Evolutionary conservation across 2,888 invertebrate species (phyloP).

Genomic region (Hypomecis punctinalis): DNA sequence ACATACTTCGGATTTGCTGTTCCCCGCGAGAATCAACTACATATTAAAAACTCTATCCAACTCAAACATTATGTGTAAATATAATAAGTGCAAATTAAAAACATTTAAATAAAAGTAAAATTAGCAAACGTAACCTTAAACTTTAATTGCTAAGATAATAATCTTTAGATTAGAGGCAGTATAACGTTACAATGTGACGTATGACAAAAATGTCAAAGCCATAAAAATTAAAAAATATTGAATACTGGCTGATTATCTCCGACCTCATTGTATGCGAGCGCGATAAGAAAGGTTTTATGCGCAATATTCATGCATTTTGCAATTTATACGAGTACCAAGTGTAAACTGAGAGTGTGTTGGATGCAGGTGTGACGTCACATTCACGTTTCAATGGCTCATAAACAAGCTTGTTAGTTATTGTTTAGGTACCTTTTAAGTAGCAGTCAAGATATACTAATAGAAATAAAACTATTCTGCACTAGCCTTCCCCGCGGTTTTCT

Average conservation of each 20-base stretch:
- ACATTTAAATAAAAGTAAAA: too few species aligned
- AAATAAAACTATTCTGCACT: too few species aligned
- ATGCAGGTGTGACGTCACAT: conserved; percentile 3
- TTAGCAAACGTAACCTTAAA: too few species aligned
- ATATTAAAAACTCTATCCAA: too few species aligned
- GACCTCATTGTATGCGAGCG: neutral
- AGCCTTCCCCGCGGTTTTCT: too few species aligned
- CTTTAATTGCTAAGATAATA: too few species aligned
- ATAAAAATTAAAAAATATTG: neutral
- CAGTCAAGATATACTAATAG: too few species aligned
- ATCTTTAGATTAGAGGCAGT: neutral
- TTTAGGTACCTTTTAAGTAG: too few species aligned
- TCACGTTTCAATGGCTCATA: neutral
- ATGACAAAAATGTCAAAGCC: neutral
- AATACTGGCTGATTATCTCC: neutral
- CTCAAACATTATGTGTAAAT: too few species aligned
- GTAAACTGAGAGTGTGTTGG: neutral
- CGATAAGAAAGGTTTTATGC: conserved; percentile 2
- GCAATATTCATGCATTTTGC: conserved; percentile 8
- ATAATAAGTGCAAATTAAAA: too few species aligned
- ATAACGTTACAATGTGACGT: neutral
- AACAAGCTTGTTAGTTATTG: neutral
- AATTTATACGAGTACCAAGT: neutral
- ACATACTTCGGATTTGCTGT: too few species aligned
- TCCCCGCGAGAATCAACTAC: too few species aligned